Base-by-base conservation (phyloP, 2,888 invertebrate species). In the Mechanitis messenoides region DNA sequence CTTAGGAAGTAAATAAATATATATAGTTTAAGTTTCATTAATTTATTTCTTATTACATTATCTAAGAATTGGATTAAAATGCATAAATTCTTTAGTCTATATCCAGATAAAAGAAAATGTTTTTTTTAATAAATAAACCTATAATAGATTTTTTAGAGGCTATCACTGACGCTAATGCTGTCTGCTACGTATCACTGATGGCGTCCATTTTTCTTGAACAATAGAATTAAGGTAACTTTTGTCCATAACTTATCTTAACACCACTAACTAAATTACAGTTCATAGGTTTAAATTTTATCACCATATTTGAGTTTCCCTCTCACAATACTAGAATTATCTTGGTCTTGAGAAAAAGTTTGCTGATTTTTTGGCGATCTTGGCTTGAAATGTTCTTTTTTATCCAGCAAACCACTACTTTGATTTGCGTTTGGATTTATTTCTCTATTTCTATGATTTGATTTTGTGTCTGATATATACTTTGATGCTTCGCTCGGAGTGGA, bases 261-360 rank as follows among this genome's bases (percentile, higher is more conserved):
- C 66, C 66, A 73, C 71, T 68, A 67, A 73, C 60, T 69, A 71
- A 65, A 67, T 67, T 69, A 74, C 72, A 74, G 74, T 78, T 70
- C 71, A 76, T 70, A 73, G 64, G 55, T 72, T 80, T 75, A 84
- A 71, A 85, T 80, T 84, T 87, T 87, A 71, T 89, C 89, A 79
- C 89, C 89, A 74, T 89, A 89, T 74, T 86, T 87, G 3, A 82
- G 75, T 69, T 81, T 83, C 45, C 79, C 81, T 61, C 74, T 72
- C 4, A 72, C 69, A 64, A 74, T 76, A 11, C 11, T 50, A 31
- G 75, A 64, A 33, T 78, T 69, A 46, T 69, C 70, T 57, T 77
- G 72, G 5, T 67, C 64, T 45, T 68, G 64, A 28, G 66, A 59
- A 28, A 64, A 68, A 47, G 68, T 57, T 47, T 68, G 68, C 5